Base-by-base conservation (phyloP, 2,888 invertebrate genomes). In the Drosophila kuntzei region DNA sequence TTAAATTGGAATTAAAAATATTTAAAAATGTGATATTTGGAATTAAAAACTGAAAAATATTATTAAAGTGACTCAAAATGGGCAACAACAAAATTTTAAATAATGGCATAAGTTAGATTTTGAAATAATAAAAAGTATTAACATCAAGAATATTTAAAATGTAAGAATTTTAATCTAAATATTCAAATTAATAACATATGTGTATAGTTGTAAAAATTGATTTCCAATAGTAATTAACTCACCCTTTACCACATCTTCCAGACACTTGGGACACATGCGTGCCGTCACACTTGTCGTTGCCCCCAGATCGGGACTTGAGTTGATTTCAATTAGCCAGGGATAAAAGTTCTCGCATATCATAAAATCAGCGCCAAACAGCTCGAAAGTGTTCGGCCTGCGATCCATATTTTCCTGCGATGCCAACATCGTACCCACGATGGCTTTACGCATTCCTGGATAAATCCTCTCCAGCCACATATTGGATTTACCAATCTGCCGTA, bases 281-380 rank as follows among this genome's bases (percentile, higher is more conserved):
- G 97, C 95, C 0, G 98, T 98, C 0, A 98, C 97, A 70, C 96
- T 96, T 0, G 98, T 98, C 0, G 97, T 97, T n/a, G 96, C 95
- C 12, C 97, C 96, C 93, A 98, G 94, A 92, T 98, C 97, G 0
- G 98, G 98, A 92, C 97, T 97, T 8, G 97, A 97, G 91, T 98
- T 98, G 76, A 98, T 98, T 92, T 98, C 98, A 77, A 98, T 96
- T 2, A 98, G 93, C 98, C 98, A 98, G 0, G 98, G 98, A 29
- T 95, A 95, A 82, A 95, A 96, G 86, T 96, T 96, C 62, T 97
- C 96, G 46, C 96, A 96, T 63, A 98, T 93, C 96, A 98, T 97
- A 90, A 98, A 98, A 92, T 98, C 98, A 0, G 98, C 98, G 14
- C 98, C 98, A 85, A 98, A 98, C 20, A 98, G 92, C 92, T 98